phyloP scores from a whole-genome alignment of 2,888 invertebrate species.

The Apomyelois bistriatella region DNA sequence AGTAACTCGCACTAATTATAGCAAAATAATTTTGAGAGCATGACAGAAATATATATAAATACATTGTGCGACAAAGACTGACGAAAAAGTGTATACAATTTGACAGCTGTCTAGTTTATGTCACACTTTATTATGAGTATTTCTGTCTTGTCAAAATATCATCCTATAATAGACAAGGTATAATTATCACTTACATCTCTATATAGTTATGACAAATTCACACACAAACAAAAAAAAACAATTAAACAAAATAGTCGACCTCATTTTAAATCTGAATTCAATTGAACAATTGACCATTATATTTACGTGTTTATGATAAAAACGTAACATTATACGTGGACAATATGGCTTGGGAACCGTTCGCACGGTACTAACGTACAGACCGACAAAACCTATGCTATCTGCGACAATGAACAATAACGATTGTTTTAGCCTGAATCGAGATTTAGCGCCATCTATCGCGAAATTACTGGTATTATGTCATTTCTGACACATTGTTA shows the following conservation, averaged over 20 bases:
- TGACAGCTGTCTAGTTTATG: too few relatives aligned
- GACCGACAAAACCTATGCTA: conserved; percentile 24
- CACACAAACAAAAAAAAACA: conserved; percentile 15
- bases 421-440: conserved; percentile 35
- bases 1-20: too few relatives aligned
- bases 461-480: conserved; percentile 4
- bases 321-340: conserved; percentile 45
- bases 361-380: conserved; percentile 46
- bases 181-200: background rate
- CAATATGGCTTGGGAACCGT: conserved; percentile 59
- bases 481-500: background rate
- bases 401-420: conserved; percentile 45
- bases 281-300: conserved; percentile 76
- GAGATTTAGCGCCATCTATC: conserved; percentile 10
- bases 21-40: too few relatives aligned
- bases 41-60: too few relatives aligned
- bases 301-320: conserved; percentile 60
- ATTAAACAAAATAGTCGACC: conserved; percentile 35
- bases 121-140: too few relatives aligned
- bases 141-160: too few relatives aligned
- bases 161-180: too few relatives aligned
- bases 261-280: conserved; percentile 43
- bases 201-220: conserved; percentile 15
- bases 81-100: too few relatives aligned
- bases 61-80: too few relatives aligned